Conservation (phyloP, 2,888 invertebrate genomes). For the Argynnis bischoffii region DNA sequence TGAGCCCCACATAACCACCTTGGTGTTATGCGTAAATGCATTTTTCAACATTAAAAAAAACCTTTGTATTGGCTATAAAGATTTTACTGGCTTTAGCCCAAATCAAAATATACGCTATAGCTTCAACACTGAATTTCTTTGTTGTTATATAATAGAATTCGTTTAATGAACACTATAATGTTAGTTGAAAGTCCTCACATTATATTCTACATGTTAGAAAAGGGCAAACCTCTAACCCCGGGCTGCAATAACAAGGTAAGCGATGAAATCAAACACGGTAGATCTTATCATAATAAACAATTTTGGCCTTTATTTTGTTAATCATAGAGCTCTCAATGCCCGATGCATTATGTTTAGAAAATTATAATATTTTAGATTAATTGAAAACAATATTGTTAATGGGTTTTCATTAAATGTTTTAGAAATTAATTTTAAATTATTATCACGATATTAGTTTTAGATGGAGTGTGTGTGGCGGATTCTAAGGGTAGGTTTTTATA, state of each 20-base stretch:
- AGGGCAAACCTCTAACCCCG: slow-evolving; percentile 37
- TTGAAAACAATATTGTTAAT: slow-evolving; percentile 23
- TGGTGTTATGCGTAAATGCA: too few species aligned
- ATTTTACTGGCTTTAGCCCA: too few species aligned
- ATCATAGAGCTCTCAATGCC: neutral
- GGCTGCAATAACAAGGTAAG: slow-evolving; percentile 30
- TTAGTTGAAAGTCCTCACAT: slow-evolving; percentile 30
- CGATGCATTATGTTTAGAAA: neutral
- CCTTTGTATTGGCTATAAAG: too few species aligned
- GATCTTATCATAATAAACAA: slow-evolving; percentile 18
- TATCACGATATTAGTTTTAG: too few species aligned
- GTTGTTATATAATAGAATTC: slow-evolving; percentile 30
- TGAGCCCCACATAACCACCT: too few species aligned
- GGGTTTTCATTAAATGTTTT: slow-evolving; percentile 14
- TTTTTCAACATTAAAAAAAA: too few species aligned
- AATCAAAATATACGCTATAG: too few species aligned
- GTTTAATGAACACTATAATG: slow-evolving; percentile 30
- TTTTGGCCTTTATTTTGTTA: neutral
- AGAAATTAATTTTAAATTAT: slow-evolving; percentile 20
- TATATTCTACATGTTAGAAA: slow-evolving; percentile 32
- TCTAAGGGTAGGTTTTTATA: too few species aligned
- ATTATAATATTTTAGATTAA: slow-evolving; percentile 31
- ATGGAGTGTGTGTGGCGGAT: too few species aligned
- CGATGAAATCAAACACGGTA: slow-evolving; percentile 27
- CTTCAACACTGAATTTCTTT: too few species aligned